Conservation (phyloP, 2,888 invertebrate genomes). For the Troides oblongomaculatus region DNA sequence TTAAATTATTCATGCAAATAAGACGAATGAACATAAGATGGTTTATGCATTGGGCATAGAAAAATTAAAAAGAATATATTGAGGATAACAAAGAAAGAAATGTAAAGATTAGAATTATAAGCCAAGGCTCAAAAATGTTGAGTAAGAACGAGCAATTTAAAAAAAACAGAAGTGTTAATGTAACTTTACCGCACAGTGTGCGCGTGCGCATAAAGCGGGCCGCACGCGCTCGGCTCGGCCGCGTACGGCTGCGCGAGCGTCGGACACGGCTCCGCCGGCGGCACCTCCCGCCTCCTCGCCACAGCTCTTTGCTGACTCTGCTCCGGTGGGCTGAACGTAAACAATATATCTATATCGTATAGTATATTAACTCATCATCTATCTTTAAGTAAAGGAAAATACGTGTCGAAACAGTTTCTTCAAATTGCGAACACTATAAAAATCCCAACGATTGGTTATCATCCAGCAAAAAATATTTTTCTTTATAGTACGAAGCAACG, state of each 20-base stretch:
- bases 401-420: too few relatives aligned
- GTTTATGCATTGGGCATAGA: neutral
- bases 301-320: slow-evolving; percentile 54
- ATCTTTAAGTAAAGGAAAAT: too few relatives aligned
- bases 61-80: too few relatives aligned
- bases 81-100: too few relatives aligned
- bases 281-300: slow-evolving; percentile 53
- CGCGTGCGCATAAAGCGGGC: slow-evolving; percentile 82
- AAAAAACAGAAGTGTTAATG: neutral
- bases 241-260: slow-evolving; percentile 82
- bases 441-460: too few relatives aligned
- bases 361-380: too few relatives aligned
- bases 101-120: too few relatives aligned
- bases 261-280: slow-evolving; percentile 50
- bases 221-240: slow-evolving; percentile 83
- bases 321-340: slow-evolving; percentile 60
- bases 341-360: neutral
- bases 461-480: too few relatives aligned
- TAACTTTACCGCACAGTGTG: slow-evolving; percentile 67
- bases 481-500: too few relatives aligned
- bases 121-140: too few relatives aligned
- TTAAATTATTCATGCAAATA: neutral
- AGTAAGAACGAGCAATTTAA: too few relatives aligned
- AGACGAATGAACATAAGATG: neutral
- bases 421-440: too few relatives aligned